Evolutionary conservation across 2,888 invertebrate genomes (phyloP).

Genomic region (Antheraea assamensis): DNA sequence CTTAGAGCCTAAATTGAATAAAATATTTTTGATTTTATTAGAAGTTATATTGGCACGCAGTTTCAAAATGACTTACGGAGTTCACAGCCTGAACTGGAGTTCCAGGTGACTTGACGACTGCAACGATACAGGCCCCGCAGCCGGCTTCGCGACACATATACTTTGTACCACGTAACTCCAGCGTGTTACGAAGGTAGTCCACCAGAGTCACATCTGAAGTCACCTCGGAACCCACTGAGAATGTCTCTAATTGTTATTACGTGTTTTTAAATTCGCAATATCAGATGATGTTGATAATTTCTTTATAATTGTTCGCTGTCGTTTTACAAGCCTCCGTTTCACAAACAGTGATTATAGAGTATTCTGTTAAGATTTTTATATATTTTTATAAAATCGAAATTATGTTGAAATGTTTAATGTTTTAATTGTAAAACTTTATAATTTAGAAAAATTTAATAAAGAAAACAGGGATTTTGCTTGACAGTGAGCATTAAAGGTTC

Average conservation of each 20-base stretch:
- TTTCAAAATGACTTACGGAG: slow-evolving; percentile 73
- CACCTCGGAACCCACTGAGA: slow-evolving; percentile 38
- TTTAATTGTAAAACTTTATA: too few relatives aligned
- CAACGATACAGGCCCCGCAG: slow-evolving; percentile 84
- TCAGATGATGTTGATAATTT: too few relatives aligned
- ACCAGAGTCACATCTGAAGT: slow-evolving; percentile 63
- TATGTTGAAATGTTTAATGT: too few relatives aligned
- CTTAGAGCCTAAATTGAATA: too few relatives aligned
- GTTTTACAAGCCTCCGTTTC: not conserved
- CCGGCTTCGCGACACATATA: slow-evolving; percentile 87
- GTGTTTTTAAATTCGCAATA: not conserved
- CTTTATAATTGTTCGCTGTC: not conserved
- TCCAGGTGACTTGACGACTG: slow-evolving; percentile 53
- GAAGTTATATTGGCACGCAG: too few relatives aligned
- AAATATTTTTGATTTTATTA: too few relatives aligned
- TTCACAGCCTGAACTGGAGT: slow-evolving; percentile 79
- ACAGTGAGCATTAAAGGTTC: too few relatives aligned
- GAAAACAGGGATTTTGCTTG: too few relatives aligned
- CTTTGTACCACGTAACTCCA: slow-evolving; percentile 84
- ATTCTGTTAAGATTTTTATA: too few relatives aligned
- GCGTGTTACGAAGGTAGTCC: slow-evolving; percentile 78
- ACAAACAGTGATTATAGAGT: not conserved
- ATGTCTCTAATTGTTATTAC: not conserved
- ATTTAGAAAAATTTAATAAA: too few relatives aligned
- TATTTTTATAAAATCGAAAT: too few relatives aligned